Conservation (phyloP, 2,797 vertebrate species). For the Chromobotia macracanthus region DNA sequence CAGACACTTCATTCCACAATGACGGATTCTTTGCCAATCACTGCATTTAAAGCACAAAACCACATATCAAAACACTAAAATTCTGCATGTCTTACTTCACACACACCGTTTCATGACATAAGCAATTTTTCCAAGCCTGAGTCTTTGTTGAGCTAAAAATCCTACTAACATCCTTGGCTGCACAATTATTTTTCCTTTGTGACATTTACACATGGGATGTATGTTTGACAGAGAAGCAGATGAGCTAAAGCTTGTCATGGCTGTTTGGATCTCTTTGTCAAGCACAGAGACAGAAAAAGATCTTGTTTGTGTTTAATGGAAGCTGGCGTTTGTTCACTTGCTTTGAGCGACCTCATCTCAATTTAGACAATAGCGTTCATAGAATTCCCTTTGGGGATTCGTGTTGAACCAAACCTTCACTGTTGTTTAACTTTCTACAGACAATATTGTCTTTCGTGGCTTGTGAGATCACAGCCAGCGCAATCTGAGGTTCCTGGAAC, state of each 20-base stretch:
- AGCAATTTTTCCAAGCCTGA: conserved; percentile 14
- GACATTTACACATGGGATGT: conserved; percentile 11
- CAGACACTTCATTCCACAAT: conserved; percentile 22
- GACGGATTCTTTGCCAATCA: conserved; percentile 24
- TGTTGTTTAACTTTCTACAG: conserved; percentile 18
- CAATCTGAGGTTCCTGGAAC: conserved; percentile 30
- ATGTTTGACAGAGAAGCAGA: not conserved
- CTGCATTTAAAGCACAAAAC: conserved; percentile 32
- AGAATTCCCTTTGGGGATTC: conserved; percentile 16
- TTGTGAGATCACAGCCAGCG: conserved; percentile 43
- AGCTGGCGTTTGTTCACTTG: not conserved
- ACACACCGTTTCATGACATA: not conserved
- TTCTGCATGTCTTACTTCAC: conserved; percentile 30
- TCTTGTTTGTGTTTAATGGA: conserved; percentile 1
- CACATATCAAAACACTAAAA: conserved; percentile 20
- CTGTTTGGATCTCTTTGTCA: not conserved
- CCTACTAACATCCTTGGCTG: not conserved
- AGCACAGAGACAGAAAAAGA: conserved; percentile 6
- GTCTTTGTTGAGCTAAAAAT: not conserved
- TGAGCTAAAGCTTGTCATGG: not conserved
- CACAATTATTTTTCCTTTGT: conserved; percentile 15
- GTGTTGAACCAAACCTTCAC: not conserved
- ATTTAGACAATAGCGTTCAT: conserved; percentile 30
- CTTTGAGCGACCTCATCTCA: conserved; percentile 16
- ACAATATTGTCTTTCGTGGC: conserved; percentile 32